phyloP scores from a whole-genome alignment of 2,888 invertebrate genomes.

The Agriopis leucophaearia region DNA sequence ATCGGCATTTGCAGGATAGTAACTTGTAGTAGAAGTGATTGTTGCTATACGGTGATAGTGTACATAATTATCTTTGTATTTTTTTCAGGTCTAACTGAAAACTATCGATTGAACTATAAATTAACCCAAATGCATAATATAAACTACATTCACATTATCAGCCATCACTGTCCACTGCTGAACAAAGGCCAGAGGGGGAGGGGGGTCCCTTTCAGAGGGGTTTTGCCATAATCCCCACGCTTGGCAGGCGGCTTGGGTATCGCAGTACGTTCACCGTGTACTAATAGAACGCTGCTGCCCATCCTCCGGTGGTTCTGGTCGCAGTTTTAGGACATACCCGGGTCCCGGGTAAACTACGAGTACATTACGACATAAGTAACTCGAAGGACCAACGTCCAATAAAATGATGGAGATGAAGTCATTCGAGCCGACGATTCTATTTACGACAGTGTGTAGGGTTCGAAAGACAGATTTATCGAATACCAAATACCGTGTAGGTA shows the following conservation, averaged over 20 bases:
- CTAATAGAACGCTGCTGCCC: too few species aligned
- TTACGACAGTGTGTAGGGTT: conserved; percentile 57
- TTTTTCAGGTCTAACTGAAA: neutral
- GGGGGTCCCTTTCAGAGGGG: too few species aligned
- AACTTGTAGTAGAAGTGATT: neutral
- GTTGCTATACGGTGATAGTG: neutral
- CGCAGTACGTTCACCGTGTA: too few species aligned
- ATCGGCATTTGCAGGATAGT: neutral
- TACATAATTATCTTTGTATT: neutral
- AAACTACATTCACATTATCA: too few species aligned
- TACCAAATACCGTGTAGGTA: neutral
- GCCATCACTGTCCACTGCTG: too few species aligned
- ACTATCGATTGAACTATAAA: neutral
- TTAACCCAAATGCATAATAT: conserved; percentile 1
- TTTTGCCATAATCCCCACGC: too few species aligned
- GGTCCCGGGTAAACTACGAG: too few species aligned
- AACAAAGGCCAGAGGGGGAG: too few species aligned
- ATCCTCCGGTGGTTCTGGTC: too few species aligned
- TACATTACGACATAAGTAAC: conserved; percentile 24
- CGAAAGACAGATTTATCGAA: neutral
- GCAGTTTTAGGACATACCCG: too few species aligned
- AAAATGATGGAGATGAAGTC: conserved; percentile 60
- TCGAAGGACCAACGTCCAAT: conserved; percentile 48
- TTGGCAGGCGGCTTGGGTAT: too few species aligned
- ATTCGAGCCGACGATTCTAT: conserved; percentile 61